Conservation (phyloP, 2,888 invertebrate genomes). For the Muschampia plurimacula region DNA sequence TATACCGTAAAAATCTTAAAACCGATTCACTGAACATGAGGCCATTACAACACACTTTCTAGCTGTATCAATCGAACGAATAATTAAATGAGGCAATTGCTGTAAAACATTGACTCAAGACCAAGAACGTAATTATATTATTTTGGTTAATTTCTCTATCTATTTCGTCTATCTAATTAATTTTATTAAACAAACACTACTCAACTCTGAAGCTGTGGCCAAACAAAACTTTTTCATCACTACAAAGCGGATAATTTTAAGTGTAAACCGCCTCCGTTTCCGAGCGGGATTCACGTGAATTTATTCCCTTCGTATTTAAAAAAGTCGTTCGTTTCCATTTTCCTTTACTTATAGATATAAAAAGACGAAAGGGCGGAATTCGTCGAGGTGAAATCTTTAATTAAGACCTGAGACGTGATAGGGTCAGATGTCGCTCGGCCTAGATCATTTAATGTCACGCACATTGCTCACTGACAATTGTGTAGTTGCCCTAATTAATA, state of each 20-base stretch:
- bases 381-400: slow-evolving; percentile 26
- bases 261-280: slow-evolving; percentile 18
- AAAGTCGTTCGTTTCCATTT: slow-evolving; percentile 25
- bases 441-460: slow-evolving; percentile 16
- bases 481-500: slow-evolving; percentile 6
- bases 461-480: slow-evolving; percentile 10
- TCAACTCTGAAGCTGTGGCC: no score
- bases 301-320: slow-evolving; percentile 29
- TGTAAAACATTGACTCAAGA: no score
- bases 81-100: no score
- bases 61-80: no score
- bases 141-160: no score
- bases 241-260: slow-evolving; percentile 8
- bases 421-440: slow-evolving; percentile 18
- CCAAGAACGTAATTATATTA: no score
- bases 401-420: slow-evolving; percentile 23
- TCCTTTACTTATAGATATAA: slow-evolving; percentile 12
- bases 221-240: not conserved
- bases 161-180: no score
- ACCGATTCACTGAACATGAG: no score
- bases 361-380: slow-evolving; percentile 1
- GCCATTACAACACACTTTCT: no score
- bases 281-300: slow-evolving; percentile 24
- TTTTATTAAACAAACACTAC: no score
- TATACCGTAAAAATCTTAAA: no score